phyloP scores from a whole-genome alignment of 2,113 vertebrate genomes.

The Meleagris gallopavo region DNA sequence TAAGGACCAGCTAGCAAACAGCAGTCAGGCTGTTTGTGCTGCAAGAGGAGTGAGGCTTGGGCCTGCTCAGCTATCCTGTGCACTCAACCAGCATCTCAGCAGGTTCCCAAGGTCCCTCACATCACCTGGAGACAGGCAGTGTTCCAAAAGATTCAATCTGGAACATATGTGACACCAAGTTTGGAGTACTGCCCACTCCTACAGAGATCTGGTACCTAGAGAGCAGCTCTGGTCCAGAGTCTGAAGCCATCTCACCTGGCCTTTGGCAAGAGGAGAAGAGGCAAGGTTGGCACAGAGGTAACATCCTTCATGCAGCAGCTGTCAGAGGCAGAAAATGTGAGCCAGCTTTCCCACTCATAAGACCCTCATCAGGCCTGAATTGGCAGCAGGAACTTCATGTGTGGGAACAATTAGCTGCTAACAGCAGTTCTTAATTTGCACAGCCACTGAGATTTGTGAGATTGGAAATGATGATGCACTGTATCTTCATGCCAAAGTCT shows the following conservation, averaged over 20 bases:
- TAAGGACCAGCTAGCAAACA: not conserved
- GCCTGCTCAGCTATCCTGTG: not conserved
- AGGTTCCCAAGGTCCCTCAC: not conserved
- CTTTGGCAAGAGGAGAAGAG: not conserved
- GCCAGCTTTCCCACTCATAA: rapidly evolving
- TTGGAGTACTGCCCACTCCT: not conserved
- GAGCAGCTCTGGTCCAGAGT: not conserved
- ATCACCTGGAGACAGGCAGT: not conserved
- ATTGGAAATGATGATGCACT: not conserved
- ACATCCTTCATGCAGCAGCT: not conserved
- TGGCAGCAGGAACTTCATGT: not conserved
- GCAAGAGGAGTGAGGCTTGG: not conserved
- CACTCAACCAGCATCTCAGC: not conserved
- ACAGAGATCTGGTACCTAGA: not conserved
- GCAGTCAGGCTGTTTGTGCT: not conserved
- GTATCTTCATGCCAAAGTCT: not conserved
- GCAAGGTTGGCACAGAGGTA: not conserved
- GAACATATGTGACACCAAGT: rapidly evolving
- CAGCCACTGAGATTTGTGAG: not conserved
- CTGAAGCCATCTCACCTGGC: not conserved
- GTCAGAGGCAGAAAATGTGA: not conserved
- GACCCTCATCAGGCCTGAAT: not conserved
- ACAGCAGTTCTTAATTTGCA: not conserved
- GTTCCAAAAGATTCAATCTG: not conserved
- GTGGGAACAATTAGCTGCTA: not conserved